Conservation (phyloP, 2,113 vertebrate species). For the Cyprinus carpio region DNA sequence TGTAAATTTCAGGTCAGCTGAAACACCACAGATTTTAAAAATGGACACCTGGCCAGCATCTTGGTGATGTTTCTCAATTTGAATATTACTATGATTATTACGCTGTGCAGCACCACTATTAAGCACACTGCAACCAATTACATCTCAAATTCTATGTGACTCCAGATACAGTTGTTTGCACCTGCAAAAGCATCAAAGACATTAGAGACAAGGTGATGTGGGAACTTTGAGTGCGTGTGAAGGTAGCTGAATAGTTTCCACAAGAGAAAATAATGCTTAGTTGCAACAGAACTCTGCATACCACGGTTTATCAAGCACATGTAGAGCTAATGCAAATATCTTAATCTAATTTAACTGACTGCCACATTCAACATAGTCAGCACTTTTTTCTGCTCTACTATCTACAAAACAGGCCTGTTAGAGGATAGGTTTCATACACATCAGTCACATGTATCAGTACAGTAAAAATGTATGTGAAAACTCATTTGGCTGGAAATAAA, state of each 20-base stretch:
- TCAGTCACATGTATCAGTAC: no score
- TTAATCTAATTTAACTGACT: slow-evolving; percentile 8
- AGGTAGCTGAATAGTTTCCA: background rate
- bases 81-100: background rate
- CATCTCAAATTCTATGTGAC: background rate
- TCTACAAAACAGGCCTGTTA: no score
- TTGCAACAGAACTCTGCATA: background rate
- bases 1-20: no score
- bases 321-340: slow-evolving; percentile 15
- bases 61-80: background rate
- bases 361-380: background rate
- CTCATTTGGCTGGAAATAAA: no score
- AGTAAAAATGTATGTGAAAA: no score
- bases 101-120: background rate
- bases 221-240: background rate
- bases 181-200: background rate
- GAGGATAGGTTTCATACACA: no score
- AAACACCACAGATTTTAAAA: no score
- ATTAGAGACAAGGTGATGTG: background rate
- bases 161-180: background rate
- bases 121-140: background rate
- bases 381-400: no score
- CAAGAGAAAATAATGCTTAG: background rate
- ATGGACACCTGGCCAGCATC: no score
- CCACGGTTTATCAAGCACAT: background rate